Evolutionary conservation across 2,113 vertebrate genomes (phyloP).

Genomic region (Plectropomus leopardus): DNA sequence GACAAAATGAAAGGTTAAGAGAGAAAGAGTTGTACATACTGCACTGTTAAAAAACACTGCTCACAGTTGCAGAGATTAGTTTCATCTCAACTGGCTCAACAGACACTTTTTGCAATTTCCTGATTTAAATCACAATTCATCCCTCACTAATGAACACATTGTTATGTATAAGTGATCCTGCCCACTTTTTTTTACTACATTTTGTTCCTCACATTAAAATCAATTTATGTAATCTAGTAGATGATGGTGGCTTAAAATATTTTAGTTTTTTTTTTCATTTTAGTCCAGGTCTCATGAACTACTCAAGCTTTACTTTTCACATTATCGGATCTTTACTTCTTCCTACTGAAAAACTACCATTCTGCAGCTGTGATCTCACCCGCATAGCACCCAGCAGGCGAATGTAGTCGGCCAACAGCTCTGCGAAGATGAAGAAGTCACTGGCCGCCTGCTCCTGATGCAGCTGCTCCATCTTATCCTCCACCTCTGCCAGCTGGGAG

Average conservation of each 20-base stretch:
- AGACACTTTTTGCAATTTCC: too few species aligned
- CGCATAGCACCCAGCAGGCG: constrained; percentile 90
- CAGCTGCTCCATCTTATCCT: constrained; percentile 96
- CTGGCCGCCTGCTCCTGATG: constrained; percentile 94
- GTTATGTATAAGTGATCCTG: not conserved
- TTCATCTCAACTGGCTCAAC: not conserved
- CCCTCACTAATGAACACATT: not conserved
- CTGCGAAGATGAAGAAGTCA: constrained; percentile 94
- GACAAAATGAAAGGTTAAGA: not conserved
- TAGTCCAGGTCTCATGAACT: not conserved
- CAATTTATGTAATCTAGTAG: too few species aligned
- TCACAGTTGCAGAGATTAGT: not conserved
- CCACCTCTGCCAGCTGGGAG: constrained; percentile 96
- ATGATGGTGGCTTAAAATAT: not conserved
- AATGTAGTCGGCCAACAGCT: constrained; percentile 94
- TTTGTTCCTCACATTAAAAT: not conserved
- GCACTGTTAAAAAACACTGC: too few species aligned
- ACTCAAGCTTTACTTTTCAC: not conserved
- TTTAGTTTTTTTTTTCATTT: not conserved
- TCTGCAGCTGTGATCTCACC: constrained; percentile 59
- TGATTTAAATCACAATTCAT: too few species aligned
- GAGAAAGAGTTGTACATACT: not conserved
- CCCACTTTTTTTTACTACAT: not conserved
- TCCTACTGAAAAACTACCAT: not conserved
- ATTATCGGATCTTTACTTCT: not conserved